Evolutionary conservation across 2,888 invertebrate species (phyloP).

Genomic region (Ophion costatus): DNA sequence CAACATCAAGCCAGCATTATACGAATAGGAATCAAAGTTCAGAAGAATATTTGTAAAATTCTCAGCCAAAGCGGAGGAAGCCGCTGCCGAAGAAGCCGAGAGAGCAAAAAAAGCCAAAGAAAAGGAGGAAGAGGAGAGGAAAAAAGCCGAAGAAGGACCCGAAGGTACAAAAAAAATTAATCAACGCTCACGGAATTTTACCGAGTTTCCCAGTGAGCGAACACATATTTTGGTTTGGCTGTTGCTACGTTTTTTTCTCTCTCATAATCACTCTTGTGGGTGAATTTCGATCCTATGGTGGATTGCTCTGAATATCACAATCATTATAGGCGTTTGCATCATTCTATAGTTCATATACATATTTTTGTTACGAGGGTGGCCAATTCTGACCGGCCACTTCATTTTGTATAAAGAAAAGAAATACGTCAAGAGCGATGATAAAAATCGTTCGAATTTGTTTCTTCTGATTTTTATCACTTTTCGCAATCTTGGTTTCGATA

Average conservation of each 20-base stretch:
- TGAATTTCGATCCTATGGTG: conserved; percentile 29
- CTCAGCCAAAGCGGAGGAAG: conserved; percentile 80
- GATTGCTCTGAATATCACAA: conserved; percentile 6
- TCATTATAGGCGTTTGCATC: not conserved
- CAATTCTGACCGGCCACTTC: conserved; percentile 10
- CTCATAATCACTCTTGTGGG: conserved; percentile 31
- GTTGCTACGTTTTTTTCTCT: conserved; percentile 52
- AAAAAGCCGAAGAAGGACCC: conserved; percentile 81
- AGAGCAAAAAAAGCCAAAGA: conserved; percentile 79
- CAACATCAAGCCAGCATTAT: not conserved
- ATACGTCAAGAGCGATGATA: conserved; percentile 17
- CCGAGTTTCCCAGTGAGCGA: conserved; percentile 69
- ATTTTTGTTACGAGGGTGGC: conserved; percentile 14
- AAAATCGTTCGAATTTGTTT: conserved; percentile 29
- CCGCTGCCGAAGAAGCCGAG: conserved; percentile 81
- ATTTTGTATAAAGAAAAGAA: conserved; percentile 17
- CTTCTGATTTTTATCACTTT: conserved; percentile 5
- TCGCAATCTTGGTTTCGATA: conserved; percentile 12
- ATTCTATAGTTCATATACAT: not conserved
- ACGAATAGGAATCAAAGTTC: conserved; percentile 22
- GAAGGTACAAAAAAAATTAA: conserved; percentile 78
- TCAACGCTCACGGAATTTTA: conserved; percentile 67
- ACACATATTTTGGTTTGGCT: conserved; percentile 51
- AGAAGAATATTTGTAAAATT: conserved; percentile 70
- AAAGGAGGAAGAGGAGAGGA: conserved; percentile 75